Evolutionary conservation across 2,113 vertebrate species (phyloP).

Genomic region (Actenoides lindsayi): DNA sequence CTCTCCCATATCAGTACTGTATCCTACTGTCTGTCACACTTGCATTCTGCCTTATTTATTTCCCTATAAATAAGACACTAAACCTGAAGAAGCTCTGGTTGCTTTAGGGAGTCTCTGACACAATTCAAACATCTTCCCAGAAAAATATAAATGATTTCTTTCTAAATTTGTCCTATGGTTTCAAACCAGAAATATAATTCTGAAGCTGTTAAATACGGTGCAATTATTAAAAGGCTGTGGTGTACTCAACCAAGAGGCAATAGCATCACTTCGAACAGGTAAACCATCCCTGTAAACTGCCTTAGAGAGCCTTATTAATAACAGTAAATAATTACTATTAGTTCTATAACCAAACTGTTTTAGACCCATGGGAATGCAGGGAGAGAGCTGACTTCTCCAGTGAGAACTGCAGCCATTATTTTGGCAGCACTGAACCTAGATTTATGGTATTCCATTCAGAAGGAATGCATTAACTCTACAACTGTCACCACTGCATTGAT

Average conservation of each 20-base stretch:
- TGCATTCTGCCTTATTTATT: neutral
- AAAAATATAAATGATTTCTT: neutral
- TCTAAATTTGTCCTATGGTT: neutral
- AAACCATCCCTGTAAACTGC: neutral
- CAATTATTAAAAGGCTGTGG: neutral
- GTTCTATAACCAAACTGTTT: conserved; percentile 19
- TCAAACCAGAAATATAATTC: neutral
- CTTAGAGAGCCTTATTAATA: conserved; percentile 24
- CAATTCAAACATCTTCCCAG: neutral
- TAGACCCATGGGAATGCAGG: conserved; percentile 2
- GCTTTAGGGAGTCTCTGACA: neutral
- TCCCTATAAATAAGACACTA: neutral
- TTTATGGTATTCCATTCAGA: conserved; percentile 72
- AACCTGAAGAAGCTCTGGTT: neutral
- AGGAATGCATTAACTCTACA: conserved; percentile 69
- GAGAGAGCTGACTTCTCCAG: conserved; percentile 28
- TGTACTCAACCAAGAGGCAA: neutral
- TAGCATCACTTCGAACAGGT: neutral
- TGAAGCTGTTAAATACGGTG: neutral
- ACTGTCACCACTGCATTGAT: conserved; percentile 59
- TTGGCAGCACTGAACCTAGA: conserved; percentile 63
- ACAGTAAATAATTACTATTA: conserved; percentile 12
- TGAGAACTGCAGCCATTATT: conserved; percentile 33
- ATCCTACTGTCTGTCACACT: neutral
- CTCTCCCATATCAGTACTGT: neutral